Conservation (phyloP, 2,888 invertebrate species). For the Leucophenga maculata region DNA sequence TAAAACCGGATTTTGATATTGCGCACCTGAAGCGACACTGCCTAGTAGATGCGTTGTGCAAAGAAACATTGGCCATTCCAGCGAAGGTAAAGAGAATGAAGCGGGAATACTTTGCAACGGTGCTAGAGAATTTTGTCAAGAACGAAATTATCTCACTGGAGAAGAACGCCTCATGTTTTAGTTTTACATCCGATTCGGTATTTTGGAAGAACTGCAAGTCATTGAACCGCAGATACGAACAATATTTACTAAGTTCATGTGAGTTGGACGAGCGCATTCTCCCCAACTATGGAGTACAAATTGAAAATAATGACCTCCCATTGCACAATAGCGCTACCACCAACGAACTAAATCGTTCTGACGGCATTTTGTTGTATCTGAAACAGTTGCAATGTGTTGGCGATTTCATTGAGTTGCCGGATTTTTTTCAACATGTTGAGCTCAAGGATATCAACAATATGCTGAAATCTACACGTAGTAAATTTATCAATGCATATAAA, state of each 20-base stretch:
- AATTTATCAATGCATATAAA: slow-evolving; percentile 32
- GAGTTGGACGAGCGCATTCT: slow-evolving; percentile 53
- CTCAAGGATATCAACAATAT: background rate
- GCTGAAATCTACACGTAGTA: slow-evolving; percentile 24
- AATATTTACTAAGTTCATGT: slow-evolving; percentile 45
- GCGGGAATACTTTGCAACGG: slow-evolving; percentile 41
- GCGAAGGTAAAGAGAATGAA: slow-evolving; percentile 35
- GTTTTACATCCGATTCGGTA: slow-evolving; percentile 48
- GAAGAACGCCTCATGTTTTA: too few relatives aligned
- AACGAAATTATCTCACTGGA: slow-evolving; percentile 40
- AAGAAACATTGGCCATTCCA: slow-evolving; percentile 43
- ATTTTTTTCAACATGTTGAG: slow-evolving; percentile 34
- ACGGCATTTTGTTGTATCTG: background rate
- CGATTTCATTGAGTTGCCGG: slow-evolving; percentile 24
- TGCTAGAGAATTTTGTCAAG: slow-evolving; percentile 44
- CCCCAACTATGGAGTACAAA: slow-evolving; percentile 21
- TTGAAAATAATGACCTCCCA: background rate
- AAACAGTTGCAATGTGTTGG: background rate
- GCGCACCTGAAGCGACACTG: slow-evolving; percentile 34
- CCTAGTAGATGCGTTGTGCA: slow-evolving; percentile 40
- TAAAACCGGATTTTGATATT: slow-evolving; percentile 32
- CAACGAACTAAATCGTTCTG: background rate
- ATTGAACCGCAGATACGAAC: slow-evolving; percentile 44
- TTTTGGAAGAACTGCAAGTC: slow-evolving; percentile 45
- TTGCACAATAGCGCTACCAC: background rate